Conservation (phyloP, 2,113 vertebrate species). For the Furnarius figulus region DNA sequence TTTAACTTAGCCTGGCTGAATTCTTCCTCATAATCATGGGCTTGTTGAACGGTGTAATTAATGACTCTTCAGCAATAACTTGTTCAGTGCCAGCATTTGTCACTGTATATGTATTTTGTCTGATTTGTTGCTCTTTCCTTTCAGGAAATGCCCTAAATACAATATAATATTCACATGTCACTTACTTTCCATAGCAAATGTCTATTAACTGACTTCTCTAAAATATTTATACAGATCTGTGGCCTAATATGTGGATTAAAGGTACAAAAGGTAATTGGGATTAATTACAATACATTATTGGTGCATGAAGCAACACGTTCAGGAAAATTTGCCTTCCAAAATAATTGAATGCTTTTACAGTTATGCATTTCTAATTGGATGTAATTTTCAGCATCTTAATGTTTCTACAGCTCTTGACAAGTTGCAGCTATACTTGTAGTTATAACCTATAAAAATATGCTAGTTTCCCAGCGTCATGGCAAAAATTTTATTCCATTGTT, state of each 20-base stretch:
- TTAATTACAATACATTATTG: conserved; percentile 38
- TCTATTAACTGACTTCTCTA: neutral
- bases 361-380: conserved; percentile 51
- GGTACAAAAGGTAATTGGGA: conserved; percentile 33
- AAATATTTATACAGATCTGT: conserved; percentile 26
- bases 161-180: neutral
- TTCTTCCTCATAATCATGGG: neutral
- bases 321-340: conserved; percentile 34
- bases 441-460: neutral
- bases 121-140: neutral
- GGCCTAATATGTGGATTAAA: conserved; percentile 14
- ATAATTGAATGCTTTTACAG: conserved; percentile 40
- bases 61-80: neutral
- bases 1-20: neutral
- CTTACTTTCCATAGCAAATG: neutral
- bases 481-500: neutral
- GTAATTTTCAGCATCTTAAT: conserved; percentile 45
- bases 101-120: neutral
- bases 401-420: conserved; percentile 37
- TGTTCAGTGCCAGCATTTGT: neutral
- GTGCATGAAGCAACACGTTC: conserved; percentile 59
- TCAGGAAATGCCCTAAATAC: neutral
- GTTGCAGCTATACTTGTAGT: conserved; percentile 11
- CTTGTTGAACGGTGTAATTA: neutral
- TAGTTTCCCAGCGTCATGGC: neutral